A percentile compares a stretch with the other conserved stretches of the same genome.
phyloP scores from a whole-genome alignment of 1,140 invertebrate genomes.

The Gonioctena quinquepunctata region DNA sequence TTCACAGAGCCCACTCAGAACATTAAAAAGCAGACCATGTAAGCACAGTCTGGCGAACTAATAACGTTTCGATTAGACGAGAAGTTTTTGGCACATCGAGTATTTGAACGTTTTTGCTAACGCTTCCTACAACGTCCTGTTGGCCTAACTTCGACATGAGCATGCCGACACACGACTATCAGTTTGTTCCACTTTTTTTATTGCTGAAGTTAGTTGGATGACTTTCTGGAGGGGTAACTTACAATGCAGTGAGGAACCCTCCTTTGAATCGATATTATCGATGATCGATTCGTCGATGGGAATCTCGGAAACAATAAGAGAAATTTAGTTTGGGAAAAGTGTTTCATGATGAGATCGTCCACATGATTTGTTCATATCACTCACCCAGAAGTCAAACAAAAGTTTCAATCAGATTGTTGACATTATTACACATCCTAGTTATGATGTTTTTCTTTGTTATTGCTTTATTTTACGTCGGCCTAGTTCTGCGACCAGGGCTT shows the following conservation, averaged over 20 bases:
- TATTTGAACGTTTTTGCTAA: constrained; percentile 21
- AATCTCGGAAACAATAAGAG: too few species aligned
- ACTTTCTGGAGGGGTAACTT: neutral
- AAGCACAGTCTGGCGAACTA: constrained; percentile 25
- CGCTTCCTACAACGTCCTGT: neutral
- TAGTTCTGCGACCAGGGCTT: too few species aligned
- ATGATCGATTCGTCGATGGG: too few species aligned
- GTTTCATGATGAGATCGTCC: too few species aligned
- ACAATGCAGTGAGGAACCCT: neutral
- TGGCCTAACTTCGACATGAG: neutral
- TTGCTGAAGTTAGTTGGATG: neutral
- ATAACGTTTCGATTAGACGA: constrained; percentile 31
- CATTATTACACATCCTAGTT: too few species aligned
- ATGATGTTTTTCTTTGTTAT: too few species aligned
- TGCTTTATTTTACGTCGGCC: too few species aligned
- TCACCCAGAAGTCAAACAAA: too few species aligned
- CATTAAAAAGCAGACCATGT: constrained; percentile 30
- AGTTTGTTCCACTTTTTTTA: neutral
- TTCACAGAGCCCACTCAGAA: neutral
- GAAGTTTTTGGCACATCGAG: constrained; percentile 23
- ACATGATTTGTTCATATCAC: too few species aligned
- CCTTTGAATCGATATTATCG: neutral
- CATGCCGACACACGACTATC: neutral
- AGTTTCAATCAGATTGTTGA: too few species aligned
- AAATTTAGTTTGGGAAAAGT: too few species aligned